Evolutionary conservation across 2,113 vertebrate species (phyloP), one percentile per base, ranked within the genome.

Genomic region (Rhabdornis inornatus): DNA sequence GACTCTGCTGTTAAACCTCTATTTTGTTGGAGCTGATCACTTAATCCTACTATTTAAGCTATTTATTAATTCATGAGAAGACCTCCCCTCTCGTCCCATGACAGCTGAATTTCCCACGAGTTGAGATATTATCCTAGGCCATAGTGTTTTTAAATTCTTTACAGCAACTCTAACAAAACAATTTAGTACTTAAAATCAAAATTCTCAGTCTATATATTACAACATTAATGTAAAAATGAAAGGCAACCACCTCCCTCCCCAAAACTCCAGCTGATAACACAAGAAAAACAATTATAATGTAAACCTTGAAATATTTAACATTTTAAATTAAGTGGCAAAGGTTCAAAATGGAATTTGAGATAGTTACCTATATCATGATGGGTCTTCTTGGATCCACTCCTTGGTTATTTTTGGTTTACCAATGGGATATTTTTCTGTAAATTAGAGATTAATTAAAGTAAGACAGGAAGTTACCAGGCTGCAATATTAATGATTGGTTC

Each of bases 1-100:
- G 86, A 94, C 30, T 83, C 27, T 30, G 50, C 55, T 93, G 56
- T 59, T 96, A 92, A 96, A 77, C 59, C 72, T 90, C 55, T 89
- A 83, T 86, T 96, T 93, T 94, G 96, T 95, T 92, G 80, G 88
- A 92, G 68, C 68, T 92, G 80, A 94, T 94, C 83, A 63, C 56
- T 95, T 96, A 96, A 96, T 96, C 83, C 83, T 83, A 28, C 50
- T 81, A 28, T 80, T 95, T 95, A 93, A 89, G 47, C 39, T 86
- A 31, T 77, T 93, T 90, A 89, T 80, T 92, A 88, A 92, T 92
- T 93, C 71, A 59, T 70, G 45, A 92, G 60, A 80, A 89, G 94
- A 93, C 52, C 86, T 93, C 55, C 50, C 16, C 4, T 66, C 25
- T 66, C 3, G 13, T 96, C 59, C 59, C 79, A 78, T 50, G 88